These are phyloP conservation scores for Centruroides vittatus DNA, from an alignment of 1,140 invertebrate species.

Conservation along the genomic window DNA sequence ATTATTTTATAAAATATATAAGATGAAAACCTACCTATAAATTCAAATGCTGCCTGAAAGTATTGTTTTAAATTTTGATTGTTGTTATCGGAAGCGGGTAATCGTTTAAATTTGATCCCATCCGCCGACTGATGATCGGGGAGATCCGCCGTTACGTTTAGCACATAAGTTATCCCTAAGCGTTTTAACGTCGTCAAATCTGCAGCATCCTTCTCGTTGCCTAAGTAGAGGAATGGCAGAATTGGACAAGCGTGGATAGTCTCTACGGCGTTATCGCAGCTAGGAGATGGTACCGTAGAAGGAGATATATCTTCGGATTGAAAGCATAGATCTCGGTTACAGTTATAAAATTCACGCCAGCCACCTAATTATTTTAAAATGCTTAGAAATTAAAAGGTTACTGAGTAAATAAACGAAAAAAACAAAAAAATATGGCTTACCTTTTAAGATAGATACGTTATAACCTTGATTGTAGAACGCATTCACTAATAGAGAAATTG, in stretches of 20 bases:
- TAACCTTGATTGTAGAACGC: too few species aligned
- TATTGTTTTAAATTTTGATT: slow-evolving; percentile 84
- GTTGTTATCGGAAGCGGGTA: slow-evolving; percentile 67
- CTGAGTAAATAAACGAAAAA: too few species aligned
- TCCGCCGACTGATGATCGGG: slow-evolving; percentile 50
- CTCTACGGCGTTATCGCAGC: slow-evolving; percentile 29
- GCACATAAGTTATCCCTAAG: slow-evolving; percentile 53
- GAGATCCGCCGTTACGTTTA: slow-evolving; percentile 67
- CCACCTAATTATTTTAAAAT: slow-evolving; percentile 25
- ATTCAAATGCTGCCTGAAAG: slow-evolving; percentile 77
- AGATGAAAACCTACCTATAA: slow-evolving; percentile 59
- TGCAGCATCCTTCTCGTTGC: slow-evolving; percentile 68
- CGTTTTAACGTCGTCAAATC: slow-evolving; percentile 49
- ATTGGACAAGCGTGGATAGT: slow-evolving; percentile 61
- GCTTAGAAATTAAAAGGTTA: too few species aligned
- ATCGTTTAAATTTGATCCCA: slow-evolving; percentile 62
- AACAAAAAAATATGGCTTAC: too few species aligned
- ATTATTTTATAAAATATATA: not conserved
- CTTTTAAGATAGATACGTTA: too few species aligned
- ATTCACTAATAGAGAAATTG: too few species aligned
- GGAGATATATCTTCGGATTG: not conserved
- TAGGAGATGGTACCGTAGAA: not conserved
- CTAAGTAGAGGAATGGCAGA: slow-evolving; percentile 72
- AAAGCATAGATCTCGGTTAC: slow-evolving; percentile 27
- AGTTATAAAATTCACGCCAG: slow-evolving; percentile 28